These are phyloP conservation scores for Triplophysa siluroides DNA, from an alignment of 2,113 vertebrate genomes.

Conservation along the genomic window DNA sequence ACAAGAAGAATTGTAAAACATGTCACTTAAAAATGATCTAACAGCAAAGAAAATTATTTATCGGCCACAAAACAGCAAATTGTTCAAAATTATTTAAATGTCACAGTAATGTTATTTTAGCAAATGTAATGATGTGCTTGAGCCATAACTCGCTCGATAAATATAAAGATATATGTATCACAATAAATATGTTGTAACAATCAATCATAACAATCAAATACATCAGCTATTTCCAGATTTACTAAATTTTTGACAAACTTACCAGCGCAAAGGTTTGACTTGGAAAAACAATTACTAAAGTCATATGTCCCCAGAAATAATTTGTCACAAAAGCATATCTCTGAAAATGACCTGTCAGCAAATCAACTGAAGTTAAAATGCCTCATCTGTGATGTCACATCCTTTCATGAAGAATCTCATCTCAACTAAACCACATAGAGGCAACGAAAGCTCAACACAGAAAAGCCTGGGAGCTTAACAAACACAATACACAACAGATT, in stretches of 20 bases:
- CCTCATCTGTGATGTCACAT: constrained; percentile 27
- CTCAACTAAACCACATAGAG: neutral
- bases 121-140: too few relatives aligned
- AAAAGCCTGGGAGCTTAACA: neutral
- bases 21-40: too few relatives aligned
- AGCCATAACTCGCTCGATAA: too few relatives aligned
- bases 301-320: neutral
- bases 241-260: neutral
- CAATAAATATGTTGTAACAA: too few relatives aligned
- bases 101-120: neutral
- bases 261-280: neutral
- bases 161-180: too few relatives aligned
- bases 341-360: constrained; percentile 22
- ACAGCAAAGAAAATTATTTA: too few relatives aligned
- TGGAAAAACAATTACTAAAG: neutral
- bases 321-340: neutral
- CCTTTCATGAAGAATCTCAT: neutral
- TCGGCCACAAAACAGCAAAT: neutral
- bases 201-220: neutral
- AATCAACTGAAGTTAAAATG: neutral
- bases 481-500: neutral
- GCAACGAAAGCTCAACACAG: neutral
- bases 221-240: neutral
- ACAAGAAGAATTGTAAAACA: too few relatives aligned
- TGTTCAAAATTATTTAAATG: neutral